Conservation (phyloP, 2,113 vertebrate species). For the Oreochromis niloticus region DNA sequence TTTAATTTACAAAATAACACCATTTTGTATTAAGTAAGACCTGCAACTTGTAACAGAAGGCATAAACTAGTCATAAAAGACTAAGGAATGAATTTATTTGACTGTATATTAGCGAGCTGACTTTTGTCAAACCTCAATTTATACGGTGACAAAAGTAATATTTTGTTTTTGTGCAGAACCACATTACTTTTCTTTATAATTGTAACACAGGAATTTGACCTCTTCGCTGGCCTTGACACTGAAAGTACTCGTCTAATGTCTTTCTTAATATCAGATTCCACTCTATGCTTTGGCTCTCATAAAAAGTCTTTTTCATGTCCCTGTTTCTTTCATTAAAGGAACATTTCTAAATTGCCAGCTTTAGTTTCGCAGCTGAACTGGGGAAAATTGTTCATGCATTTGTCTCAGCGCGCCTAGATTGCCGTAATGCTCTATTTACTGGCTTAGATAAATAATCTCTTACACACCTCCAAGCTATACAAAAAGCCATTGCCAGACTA, state of each 20-base stretch:
- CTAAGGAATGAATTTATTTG: background rate
- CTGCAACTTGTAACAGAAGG: background rate
- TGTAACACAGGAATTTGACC: background rate
- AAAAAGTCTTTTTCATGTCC: background rate
- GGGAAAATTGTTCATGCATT: background rate
- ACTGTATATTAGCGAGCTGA: background rate
- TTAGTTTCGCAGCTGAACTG: background rate
- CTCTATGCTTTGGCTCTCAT: background rate
- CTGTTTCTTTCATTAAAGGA: background rate
- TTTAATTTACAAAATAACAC: background rate
- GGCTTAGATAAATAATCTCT: background rate
- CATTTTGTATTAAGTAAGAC: background rate
- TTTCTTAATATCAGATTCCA: background rate
- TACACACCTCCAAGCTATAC: background rate
- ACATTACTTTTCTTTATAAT: background rate
- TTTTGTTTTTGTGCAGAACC: background rate
- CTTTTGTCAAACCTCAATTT: background rate
- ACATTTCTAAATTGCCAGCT: background rate
- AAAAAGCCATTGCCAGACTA: background rate
- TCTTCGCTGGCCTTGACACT: background rate
- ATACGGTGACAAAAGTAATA: background rate
- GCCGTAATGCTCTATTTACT: background rate
- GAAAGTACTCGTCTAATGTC: background rate
- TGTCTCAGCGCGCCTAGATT: background rate
- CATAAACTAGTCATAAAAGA: background rate